Percentiles rank a stretch among this genome's conserved stretches.
Evolutionary conservation across 2,888 invertebrate species (phyloP).

Genomic region (Lutraria lutraria): DNA sequence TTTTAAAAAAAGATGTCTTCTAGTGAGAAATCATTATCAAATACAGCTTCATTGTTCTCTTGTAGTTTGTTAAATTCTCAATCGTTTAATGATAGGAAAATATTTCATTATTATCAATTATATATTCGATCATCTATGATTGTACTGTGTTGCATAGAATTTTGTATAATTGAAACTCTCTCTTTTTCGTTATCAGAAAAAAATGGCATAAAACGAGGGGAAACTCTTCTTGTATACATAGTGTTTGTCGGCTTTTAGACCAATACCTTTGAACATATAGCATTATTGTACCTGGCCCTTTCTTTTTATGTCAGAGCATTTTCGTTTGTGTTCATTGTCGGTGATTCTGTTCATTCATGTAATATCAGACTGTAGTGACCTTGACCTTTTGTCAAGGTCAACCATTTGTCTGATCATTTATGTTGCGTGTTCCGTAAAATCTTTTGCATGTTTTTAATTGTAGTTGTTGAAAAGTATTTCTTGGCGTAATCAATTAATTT

Average conservation of each 20-base stretch:
- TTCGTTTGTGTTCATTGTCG: not conserved
- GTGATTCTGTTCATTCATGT: not conserved
- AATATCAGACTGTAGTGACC: not conserved
- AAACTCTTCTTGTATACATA: not conserved
- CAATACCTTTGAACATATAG: not conserved
- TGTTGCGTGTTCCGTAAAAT: not conserved
- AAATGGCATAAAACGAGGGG: not conserved
- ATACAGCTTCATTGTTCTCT: not conserved
- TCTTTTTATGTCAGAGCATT: constrained; percentile 1
- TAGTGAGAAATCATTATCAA: not conserved
- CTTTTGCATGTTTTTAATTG: not conserved
- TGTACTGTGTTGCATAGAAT: constrained; percentile 32
- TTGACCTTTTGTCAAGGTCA: not conserved
- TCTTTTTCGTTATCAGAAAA: constrained; percentile 24
- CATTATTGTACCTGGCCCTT: not conserved
- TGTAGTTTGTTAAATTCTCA: not conserved
- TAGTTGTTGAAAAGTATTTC: not conserved
- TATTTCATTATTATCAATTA: not conserved
- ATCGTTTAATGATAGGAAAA: not conserved
- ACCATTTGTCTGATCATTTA: not conserved
- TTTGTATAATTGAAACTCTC: constrained; percentile 26
- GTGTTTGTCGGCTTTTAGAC: not conserved
- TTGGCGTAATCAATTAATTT: not conserved
- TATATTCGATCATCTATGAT: not conserved
- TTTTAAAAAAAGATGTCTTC: not conserved